Evolutionary conservation across 1,140 invertebrate species (phyloP), one percentile per base, ranked within the genome.

Genomic region (Sitobion miscanthi): DNA sequence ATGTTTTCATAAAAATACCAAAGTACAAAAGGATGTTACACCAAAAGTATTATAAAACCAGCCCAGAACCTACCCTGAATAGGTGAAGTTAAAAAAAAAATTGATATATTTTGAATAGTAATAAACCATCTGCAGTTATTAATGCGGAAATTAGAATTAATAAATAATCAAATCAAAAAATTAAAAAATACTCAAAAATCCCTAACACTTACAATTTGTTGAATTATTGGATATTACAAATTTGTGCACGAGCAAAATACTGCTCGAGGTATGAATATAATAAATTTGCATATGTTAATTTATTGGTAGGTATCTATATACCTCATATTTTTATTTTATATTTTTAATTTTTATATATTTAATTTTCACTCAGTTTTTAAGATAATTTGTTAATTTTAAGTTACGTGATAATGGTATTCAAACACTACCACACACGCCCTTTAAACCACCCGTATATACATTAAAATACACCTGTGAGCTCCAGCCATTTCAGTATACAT

Each of bases 301-400:
- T 69, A 30, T 69, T 30, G 54, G 23, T 17, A 35, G 11, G n/a
- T n/a, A 77, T 4, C 42, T 42, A 42, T 42, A 38, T n/a, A 77
- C n/a, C 14, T 77, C 14, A n/a, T 77, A 30, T 17, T 77, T 77
- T n/a, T n/a, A 35, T 77, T 77, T 77, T 30, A 77, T 77, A 62
- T 30, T 62, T 62, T 30, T 62, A 14, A 30, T 30, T 62, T 77
- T n/a, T 14, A n/a, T 17, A 6, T 17, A 30, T 11, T 11, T 62
- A 62, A 9, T 62, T 30, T 30, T 62, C 6, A 8, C 21, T 7
- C 30, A 30, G 17, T 77, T 77, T 77, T 77, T n/a, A n/a, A 77
- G n/a, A 35, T n/a, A 77, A 77, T 77, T 77, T 77, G 62, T 77
- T 77, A 21, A 30, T 83, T 83, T 25, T 86, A 86, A 86, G 83